A percentile compares a stretch with the other conserved stretches of the same genome.
Conservation (phyloP, 2,113 vertebrate genomes). For the Donacobius atricapilla region DNA sequence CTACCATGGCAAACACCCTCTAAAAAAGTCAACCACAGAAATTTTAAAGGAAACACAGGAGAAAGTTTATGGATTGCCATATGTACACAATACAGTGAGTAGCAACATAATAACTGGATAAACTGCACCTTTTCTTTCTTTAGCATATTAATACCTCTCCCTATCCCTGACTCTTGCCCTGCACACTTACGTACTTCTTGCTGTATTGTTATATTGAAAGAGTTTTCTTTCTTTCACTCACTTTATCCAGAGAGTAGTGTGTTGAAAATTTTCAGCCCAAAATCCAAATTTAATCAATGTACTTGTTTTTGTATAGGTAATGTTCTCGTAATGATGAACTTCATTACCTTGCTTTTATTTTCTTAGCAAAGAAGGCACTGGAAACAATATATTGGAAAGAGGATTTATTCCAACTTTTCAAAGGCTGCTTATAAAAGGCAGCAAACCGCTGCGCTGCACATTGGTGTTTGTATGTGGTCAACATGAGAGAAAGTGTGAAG, state of each 20-base stretch:
- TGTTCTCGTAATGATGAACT: background rate
- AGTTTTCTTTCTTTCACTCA: background rate
- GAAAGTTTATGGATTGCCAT: conserved; percentile 88
- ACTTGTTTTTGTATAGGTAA: fast-evolving
- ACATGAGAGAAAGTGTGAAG: background rate
- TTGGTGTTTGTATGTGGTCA: background rate
- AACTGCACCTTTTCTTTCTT: background rate
- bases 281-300: background rate
- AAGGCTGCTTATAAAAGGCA: background rate
- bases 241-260: background rate
- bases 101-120: background rate
- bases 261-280: background rate
- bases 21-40: conserved; percentile 85
- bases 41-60: conserved; percentile 90
- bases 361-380: background rate
- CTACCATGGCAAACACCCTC: conserved; percentile 87
- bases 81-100: conserved; percentile 89
- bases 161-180: background rate
- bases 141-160: background rate
- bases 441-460: background rate
- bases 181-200: background rate
- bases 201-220: background rate
- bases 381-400: background rate
- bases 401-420: background rate
- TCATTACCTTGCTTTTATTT: background rate